Base-by-base conservation (phyloP, 2,888 invertebrate genomes). In the Branchinecta sandiegonensis region DNA sequence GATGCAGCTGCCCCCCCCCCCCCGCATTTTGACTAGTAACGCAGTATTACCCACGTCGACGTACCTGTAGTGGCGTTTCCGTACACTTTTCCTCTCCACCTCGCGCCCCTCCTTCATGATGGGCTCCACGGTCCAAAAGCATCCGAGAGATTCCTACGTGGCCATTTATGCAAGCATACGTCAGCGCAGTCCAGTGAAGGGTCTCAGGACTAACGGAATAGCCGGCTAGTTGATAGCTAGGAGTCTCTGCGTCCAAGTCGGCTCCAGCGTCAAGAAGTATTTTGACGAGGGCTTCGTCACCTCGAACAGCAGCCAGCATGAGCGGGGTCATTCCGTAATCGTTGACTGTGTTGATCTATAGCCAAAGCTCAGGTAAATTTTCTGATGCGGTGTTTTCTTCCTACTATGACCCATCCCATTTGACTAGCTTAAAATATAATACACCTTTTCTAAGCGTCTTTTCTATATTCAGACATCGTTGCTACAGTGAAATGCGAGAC, bases 151-250 rank as follows among this genome's bases (percentile, higher is more conserved):
- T 74, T 66, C 72, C 70, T 7, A 74, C 63, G 71, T 78, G 76
- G 2, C 77, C 76, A 69, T 83, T 82, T 64, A 83, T 80, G 17
- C 83, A 80, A 1, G 91, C 88, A 78, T 91, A 93, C 48, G 90
- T 90, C 14, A 93, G 79, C 0, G 93, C 90, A 0, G 93, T 93
- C 93, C 93, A 94, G 74, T 87, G 84, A 73, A 87, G 87, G 0
- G 84, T 86, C 75, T 87, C 87, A 67, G 85, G 80, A 71, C 80
- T 84, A 10, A 79, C 75, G 69, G 74, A 72, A 50, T 73, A 74
- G 68, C 48, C 72, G 12, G 66, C 48, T 13, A 48, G 48, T n/a
- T 70, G 74, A 69, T 78, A 77, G 6, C 84, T 82, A 11, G 86
- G 89, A 12, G 89, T 90, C 79, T 92, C 91, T 1, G 87, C 79